phyloP scores from a whole-genome alignment of 2,797 vertebrate genomes.

The Spinibarbus caldwelli region DNA sequence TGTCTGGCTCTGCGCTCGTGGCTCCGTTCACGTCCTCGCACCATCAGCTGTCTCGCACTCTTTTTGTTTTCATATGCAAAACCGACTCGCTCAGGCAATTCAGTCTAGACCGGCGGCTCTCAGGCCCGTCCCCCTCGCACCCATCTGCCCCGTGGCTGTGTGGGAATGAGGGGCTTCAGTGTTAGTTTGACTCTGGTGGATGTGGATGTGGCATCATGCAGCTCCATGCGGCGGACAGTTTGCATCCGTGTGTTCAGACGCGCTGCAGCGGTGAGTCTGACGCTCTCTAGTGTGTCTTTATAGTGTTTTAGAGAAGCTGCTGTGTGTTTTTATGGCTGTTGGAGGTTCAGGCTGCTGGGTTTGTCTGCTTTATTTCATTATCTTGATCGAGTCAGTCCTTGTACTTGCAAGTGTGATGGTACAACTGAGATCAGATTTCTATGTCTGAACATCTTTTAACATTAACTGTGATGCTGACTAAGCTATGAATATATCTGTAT shows the following conservation, averaged over 20 bases:
- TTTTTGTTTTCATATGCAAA: slow-evolving; percentile 52
- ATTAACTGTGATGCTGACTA: not conserved
- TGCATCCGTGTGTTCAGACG: slow-evolving; percentile 10
- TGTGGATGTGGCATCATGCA: slow-evolving; percentile 31
- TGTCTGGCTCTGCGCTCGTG: not conserved
- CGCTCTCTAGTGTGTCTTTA: no score
- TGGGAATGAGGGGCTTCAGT: slow-evolving; percentile 6
- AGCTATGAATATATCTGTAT: no score
- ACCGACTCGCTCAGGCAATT: slow-evolving; percentile 31
- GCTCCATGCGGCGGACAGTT: not conserved
- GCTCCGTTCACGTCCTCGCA: slow-evolving; percentile 19
- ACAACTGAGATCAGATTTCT: not conserved
- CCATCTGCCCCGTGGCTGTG: slow-evolving; percentile 29
- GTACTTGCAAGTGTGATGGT: not conserved
- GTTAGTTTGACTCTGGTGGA: not conserved
- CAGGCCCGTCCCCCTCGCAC: not conserved
- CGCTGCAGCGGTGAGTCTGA: slow-evolving; percentile 20
- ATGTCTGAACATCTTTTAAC: not conserved
- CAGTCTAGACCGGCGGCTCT: slow-evolving; percentile 40
- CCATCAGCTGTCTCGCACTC: slow-evolving; percentile 35
- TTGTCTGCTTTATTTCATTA: not conserved
- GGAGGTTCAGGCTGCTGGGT: not conserved
- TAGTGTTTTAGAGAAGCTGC: not conserved
- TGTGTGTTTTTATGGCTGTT: not conserved
- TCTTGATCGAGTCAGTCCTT: not conserved